Percentiles rank a stretch among this genome's conserved stretches.
These are phyloP conservation scores for Arvicanthis niloticus DNA, from an alignment of 2,113 vertebrate genomes.

Conservation along the genomic window DNA sequence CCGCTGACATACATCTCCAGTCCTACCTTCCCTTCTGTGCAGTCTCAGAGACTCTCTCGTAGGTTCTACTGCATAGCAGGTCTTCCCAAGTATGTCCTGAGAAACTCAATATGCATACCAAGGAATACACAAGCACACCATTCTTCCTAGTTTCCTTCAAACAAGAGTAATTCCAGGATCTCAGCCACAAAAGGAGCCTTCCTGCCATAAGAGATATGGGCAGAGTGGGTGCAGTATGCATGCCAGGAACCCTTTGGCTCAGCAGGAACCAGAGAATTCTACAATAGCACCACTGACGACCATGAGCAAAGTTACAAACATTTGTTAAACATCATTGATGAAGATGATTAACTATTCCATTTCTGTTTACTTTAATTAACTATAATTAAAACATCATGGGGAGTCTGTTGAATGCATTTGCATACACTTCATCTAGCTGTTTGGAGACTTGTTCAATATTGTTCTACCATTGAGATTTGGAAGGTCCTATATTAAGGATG, in stretches of 20 bases:
- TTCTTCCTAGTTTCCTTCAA: not conserved
- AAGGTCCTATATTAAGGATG: not conserved
- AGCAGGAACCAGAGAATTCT: not conserved
- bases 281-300: not conserved
- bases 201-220: not conserved
- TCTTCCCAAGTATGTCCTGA: not conserved
- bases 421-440: constrained; percentile 36
- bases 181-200: not conserved
- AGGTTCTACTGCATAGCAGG: not conserved
- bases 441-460: constrained; percentile 22
- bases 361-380: constrained; percentile 71
- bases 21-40: not conserved
- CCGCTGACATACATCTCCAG: not conserved
- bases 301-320: constrained; percentile 20
- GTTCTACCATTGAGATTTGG: constrained; percentile 6
- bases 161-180: not conserved
- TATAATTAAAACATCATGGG: constrained; percentile 56
- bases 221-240: not conserved
- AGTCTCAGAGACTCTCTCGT: not conserved
- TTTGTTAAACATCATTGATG: constrained; percentile 47
- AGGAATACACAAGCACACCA: not conserved
- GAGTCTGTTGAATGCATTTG: constrained; percentile 54
- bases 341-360: constrained; percentile 57
- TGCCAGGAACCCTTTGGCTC: not conserved
- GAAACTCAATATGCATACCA: not conserved